Evolutionary conservation across 2,888 invertebrate species (phyloP), one percentile per base, ranked within the genome.

Genomic region (Falcaria lacertinaria): DNA sequence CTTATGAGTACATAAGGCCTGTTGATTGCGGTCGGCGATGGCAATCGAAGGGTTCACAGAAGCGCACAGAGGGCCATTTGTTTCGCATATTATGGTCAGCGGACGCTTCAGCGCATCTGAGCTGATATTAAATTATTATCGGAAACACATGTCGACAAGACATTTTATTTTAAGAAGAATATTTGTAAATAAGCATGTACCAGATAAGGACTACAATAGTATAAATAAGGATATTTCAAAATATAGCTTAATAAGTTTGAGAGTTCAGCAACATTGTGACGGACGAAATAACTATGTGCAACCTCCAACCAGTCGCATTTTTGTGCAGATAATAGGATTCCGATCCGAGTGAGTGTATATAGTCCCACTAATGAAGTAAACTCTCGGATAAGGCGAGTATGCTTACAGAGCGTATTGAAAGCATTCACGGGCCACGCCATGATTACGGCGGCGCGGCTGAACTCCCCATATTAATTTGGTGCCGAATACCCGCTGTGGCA

Each of bases 61-160:
- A 89, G 47, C 63, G 69, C 68, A 88, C 84, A 87, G 80, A 74
- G 84, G 53, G 65, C 60, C 65, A 76, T 69, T 80, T 87, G 81
- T 86, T 76, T 60, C 50, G 47, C 54, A 54, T 60, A 69, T 69
- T 64, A 74, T 80, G 81, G 80, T 74, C 79, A 71, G 59, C 62
- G 76, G 53, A 63, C 74, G 60, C 44, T 38, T 40, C 54, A 43
- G 48, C 52, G 60, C 59, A 15, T 28, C 65, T 61, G 58, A 56
- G 69, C 68, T 62, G 74, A 80, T 84, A 85, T 85, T 77, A 79
- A 85, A 82, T 73, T 88, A 88, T 84, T 79, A 88, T 85, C 65
- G 60, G 67, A 76, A 80, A 69, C 89, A 89, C 67, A 82, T 89
- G 88, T 69, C 54, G 60, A 56, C 11, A 28, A 28, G 2, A 0